Evolutionary conservation across 2,113 vertebrate genomes (phyloP).

Genomic region (Leuciscus idus): DNA sequence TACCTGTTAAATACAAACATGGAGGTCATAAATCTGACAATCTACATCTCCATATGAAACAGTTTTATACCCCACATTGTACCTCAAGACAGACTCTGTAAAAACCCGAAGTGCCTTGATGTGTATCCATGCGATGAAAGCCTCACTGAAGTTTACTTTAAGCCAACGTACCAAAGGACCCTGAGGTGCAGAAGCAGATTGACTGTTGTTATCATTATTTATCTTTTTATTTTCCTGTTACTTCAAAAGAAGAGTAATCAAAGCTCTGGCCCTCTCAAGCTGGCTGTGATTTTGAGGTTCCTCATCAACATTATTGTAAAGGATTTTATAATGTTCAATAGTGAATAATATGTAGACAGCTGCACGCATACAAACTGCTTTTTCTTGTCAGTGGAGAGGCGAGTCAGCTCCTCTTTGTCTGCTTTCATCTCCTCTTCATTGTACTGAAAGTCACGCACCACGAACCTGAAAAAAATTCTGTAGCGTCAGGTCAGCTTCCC

Average conservation of each 20-base stretch:
- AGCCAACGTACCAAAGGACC: slow-evolving; percentile 96
- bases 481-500: background rate
- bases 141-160: slow-evolving; percentile 99
- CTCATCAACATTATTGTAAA: slow-evolving; percentile 29
- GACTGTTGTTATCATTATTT: background rate
- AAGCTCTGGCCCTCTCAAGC: background rate
- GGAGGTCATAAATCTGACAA: background rate
- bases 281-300: slow-evolving; percentile 18
- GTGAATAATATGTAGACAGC: background rate
- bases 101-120: slow-evolving; percentile 96
- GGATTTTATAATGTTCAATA: slow-evolving; percentile 20
- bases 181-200: slow-evolving; percentile 67
- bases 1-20: slow-evolving; percentile 76
- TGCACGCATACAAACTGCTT: slow-evolving; percentile 90
- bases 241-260: slow-evolving; percentile 4
- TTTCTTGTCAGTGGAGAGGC: slow-evolving; percentile 96
- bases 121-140: slow-evolving; percentile 97
- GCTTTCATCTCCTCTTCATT: slow-evolving; percentile 98
- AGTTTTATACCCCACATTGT: slow-evolving; percentile 29
- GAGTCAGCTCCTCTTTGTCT: slow-evolving; percentile 96
- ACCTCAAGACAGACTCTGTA: slow-evolving; percentile 97
- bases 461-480: slow-evolving; percentile 78
- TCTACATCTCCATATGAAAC: background rate
- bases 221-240: background rate
- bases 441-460: slow-evolving; percentile 95